Percentiles rank a stretch among this genome's conserved stretches.
Evolutionary conservation across 2,113 vertebrate species (phyloP).

Genomic region (Tupaia chinensis): DNA sequence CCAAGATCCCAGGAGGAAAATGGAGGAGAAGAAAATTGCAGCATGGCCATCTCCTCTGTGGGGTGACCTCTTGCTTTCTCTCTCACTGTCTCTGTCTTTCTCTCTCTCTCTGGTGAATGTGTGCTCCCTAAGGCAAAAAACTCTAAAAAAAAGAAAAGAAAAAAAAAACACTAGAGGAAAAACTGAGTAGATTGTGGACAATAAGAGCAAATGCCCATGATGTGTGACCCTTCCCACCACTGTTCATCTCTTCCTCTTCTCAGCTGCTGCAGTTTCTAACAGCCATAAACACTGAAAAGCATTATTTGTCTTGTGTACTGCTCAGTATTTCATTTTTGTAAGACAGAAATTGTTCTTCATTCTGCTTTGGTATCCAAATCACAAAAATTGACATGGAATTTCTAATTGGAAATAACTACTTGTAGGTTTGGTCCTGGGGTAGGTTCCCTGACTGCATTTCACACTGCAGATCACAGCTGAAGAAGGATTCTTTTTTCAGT

Average conservation of each 20-base stretch:
- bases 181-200: neutral
- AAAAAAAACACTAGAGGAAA: neutral
- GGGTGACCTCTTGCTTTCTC: too few species aligned
- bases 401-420: neutral
- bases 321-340: neutral
- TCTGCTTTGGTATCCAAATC: neutral
- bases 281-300: neutral
- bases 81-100: too few species aligned
- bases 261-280: neutral
- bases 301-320: neutral
- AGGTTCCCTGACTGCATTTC: neutral
- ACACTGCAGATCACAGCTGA: neutral
- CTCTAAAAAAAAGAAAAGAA: too few species aligned
- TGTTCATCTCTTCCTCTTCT: neutral
- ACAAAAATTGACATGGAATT: neutral
- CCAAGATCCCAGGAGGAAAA: too few species aligned
- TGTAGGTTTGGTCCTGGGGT: neutral
- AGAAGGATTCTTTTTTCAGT: slow-evolving; percentile 24
- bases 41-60: too few species aligned
- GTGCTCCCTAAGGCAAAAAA: too few species aligned
- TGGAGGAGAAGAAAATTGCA: too few species aligned
- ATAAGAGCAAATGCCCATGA: neutral
- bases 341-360: neutral
- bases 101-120: too few species aligned
- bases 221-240: too few species aligned